Evolutionary conservation across 2,113 vertebrate genomes (phyloP).

Genomic region (Psophia crepitans): DNA sequence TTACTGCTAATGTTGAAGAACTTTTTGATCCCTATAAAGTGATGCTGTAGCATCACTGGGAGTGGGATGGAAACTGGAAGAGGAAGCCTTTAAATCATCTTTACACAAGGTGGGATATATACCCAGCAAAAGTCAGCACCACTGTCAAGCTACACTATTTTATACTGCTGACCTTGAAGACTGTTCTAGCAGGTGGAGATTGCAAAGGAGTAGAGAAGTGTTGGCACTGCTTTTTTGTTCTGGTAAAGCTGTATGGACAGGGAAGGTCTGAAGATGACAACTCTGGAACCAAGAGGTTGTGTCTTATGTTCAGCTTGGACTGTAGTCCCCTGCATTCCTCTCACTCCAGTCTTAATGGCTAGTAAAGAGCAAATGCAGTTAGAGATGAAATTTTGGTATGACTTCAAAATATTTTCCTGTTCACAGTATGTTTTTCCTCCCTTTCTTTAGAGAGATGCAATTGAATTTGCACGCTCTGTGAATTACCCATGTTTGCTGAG

Average conservation of each 20-base stretch:
- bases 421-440: not conserved
- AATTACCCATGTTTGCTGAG: slow-evolving; percentile 91
- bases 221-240: not conserved
- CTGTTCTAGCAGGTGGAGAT: not conserved
- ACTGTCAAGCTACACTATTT: not conserved
- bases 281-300: not conserved
- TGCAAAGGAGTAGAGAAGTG: not conserved
- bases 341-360: not conserved
- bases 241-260: not conserved
- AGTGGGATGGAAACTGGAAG: not conserved
- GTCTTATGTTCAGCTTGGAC: not conserved
- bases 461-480: slow-evolving; percentile 85
- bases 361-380: not conserved
- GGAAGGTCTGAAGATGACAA: not conserved
- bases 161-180: not conserved
- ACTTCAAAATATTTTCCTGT: not conserved
- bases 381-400: not conserved
- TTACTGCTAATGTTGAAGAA: not conserved
- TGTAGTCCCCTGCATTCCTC: not conserved
- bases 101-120: not conserved
- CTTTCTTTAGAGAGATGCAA: slow-evolving; percentile 84
- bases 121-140: not conserved
- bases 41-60: not conserved
- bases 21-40: not conserved
- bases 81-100: not conserved